These are phyloP conservation scores for Phrynocephalus vlangalii DNA, from an alignment of 2,797 vertebrate genomes.

Conservation along the genomic window DNA sequence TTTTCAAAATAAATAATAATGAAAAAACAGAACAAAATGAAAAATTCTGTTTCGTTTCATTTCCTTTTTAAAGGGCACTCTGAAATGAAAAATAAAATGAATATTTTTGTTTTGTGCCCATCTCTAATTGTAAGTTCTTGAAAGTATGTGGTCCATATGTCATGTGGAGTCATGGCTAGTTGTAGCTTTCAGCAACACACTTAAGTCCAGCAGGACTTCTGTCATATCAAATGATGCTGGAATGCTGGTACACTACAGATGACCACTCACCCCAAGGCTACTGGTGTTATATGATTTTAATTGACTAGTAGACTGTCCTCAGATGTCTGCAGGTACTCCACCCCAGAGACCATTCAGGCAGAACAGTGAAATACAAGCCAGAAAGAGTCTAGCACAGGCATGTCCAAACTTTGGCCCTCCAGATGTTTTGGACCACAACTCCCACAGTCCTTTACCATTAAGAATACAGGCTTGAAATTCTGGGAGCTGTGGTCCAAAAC, in stretches of 20 bases:
- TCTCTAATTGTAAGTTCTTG: neutral
- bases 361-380: neutral
- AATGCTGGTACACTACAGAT: neutral
- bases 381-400: neutral
- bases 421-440: too few relatives aligned
- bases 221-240: neutral
- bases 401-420: too few relatives aligned
- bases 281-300: neutral
- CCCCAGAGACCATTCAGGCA: neutral
- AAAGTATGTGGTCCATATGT: neutral
- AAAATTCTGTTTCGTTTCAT: too few relatives aligned
- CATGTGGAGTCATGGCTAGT: neutral
- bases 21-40: too few relatives aligned
- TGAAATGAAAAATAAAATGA: too few relatives aligned
- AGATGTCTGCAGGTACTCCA: neutral
- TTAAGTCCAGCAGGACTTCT: neutral
- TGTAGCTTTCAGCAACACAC: neutral
- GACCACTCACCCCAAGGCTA: neutral
- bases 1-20: too few relatives aligned
- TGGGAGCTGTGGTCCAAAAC: too few relatives aligned
- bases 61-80: too few relatives aligned
- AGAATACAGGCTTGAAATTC: too few relatives aligned
- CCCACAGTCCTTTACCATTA: too few relatives aligned
- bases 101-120: too few relatives aligned
- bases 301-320: neutral